Evolutionary conservation across 2,888 invertebrate species (phyloP).

Genomic region (Caenorhabditis doughertyi): DNA sequence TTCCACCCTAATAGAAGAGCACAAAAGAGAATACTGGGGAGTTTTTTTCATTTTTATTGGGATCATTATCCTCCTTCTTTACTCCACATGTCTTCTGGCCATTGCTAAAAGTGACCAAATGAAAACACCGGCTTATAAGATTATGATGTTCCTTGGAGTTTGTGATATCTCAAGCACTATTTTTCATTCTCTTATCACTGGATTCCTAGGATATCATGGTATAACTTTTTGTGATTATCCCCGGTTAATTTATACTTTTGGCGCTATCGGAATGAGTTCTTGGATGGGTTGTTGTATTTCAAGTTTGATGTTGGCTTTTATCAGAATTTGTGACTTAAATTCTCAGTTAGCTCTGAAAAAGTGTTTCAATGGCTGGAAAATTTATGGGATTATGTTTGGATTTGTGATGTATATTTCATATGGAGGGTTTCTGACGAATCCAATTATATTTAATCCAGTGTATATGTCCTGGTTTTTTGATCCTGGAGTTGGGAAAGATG

Average conservation of each 20-base stretch:
- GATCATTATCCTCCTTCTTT: neutral
- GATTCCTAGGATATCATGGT: neutral
- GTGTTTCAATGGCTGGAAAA: too few relatives aligned
- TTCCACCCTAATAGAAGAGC: too few relatives aligned
- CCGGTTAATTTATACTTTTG: neutral
- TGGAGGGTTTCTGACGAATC: conserved; percentile 8
- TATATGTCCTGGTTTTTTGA: conserved; percentile 45
- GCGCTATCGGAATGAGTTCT: neutral
- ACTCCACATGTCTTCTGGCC: neutral
- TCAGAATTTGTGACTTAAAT: conserved; percentile 1
- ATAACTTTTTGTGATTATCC: conserved; percentile 18
- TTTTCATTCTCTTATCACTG: neutral
- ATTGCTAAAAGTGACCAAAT: neutral
- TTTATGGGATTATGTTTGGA: too few relatives aligned
- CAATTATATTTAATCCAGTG: neutral
- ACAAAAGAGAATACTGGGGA: too few relatives aligned
- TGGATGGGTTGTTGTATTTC: conserved; percentile 30
- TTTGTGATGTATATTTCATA: neutral
- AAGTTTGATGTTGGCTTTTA: neutral
- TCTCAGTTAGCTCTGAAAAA: neutral
- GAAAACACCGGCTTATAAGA: conserved; percentile 2
- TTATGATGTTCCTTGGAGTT: conserved; percentile 4
- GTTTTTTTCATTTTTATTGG: too few relatives aligned
- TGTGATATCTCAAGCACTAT: neutral
- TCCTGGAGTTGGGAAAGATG: neutral